Percentiles rank a stretch among this genome's conserved stretches.
Conservation (phyloP, 2,888 invertebrate species). For the Poecilobothrus nobilitatus region DNA sequence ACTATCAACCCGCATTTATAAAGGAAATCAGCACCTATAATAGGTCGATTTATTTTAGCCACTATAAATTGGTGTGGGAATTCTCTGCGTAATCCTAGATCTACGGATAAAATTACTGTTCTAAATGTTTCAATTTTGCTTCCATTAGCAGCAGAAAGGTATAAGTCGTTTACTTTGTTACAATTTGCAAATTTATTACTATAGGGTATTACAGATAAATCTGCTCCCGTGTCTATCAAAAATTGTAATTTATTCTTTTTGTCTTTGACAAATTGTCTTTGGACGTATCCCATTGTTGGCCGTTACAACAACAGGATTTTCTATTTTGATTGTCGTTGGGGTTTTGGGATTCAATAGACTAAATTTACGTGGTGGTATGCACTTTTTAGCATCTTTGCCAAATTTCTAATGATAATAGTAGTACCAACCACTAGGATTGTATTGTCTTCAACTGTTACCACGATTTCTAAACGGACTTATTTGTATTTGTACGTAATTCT, state of each 20-base stretch:
- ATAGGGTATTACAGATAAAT: background rate
- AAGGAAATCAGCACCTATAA: conserved; percentile 21
- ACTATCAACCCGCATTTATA: conserved; percentile 16
- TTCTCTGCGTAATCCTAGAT: conserved; percentile 17
- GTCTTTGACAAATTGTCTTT: background rate
- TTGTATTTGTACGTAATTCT: too few species aligned
- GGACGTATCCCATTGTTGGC: too few species aligned
- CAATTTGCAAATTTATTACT: background rate
- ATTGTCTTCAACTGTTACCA: too few species aligned
- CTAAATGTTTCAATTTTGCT: conserved; percentile 17
- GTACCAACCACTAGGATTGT: too few species aligned
- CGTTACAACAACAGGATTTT: too few species aligned
- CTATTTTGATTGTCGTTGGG: too few species aligned
- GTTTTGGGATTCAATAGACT: too few species aligned
- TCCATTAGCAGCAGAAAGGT: conserved; percentile 17
- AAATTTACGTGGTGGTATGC: too few species aligned
- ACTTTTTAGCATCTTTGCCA: too few species aligned
- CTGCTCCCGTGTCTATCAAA: conserved; percentile 1
- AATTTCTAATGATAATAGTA: too few species aligned
- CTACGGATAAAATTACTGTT: conserved; percentile 13
- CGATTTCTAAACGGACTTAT: too few species aligned
- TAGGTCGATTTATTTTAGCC: conserved; percentile 17
- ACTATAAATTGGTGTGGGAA: conserved; percentile 16
- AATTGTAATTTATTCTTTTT: background rate
- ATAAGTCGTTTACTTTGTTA: background rate